phyloP scores from a whole-genome alignment of 2,888 invertebrate genomes.

The Papilio elwesi region DNA sequence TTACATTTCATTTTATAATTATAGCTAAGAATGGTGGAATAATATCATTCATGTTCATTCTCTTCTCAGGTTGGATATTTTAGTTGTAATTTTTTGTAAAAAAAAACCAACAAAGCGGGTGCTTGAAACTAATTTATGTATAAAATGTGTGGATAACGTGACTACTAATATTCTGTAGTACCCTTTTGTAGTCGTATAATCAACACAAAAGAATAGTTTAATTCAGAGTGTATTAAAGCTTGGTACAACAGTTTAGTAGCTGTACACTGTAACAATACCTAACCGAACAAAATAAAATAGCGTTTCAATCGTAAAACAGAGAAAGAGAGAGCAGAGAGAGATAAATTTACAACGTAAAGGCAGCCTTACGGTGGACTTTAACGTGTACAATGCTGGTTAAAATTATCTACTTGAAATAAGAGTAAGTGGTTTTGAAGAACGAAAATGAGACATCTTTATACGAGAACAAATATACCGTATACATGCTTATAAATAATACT shows the following conservation, averaged over 20 bases:
- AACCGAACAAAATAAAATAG: slow-evolving; percentile 25
- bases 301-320: slow-evolving; percentile 27
- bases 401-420: slow-evolving; percentile 7
- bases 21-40: too few relatives aligned
- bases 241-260: not conserved
- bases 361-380: slow-evolving; percentile 6
- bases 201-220: not conserved
- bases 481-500: too few relatives aligned
- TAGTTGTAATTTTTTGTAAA: too few relatives aligned
- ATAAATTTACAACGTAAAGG: slow-evolving; percentile 18
- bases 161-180: too few relatives aligned
- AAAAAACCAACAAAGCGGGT: too few relatives aligned
- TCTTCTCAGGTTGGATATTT: too few relatives aligned
- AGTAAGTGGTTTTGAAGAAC: not conserved
- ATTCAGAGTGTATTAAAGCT: not conserved
- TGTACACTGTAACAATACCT: slow-evolving; percentile 17
- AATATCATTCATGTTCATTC: too few relatives aligned
- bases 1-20: too few relatives aligned
- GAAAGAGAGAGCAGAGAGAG: slow-evolving; percentile 14
- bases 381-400: slow-evolving; percentile 21
- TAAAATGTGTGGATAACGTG: too few relatives aligned
- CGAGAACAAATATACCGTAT: not conserved
- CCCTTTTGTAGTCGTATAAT: too few relatives aligned
- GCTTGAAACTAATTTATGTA: too few relatives aligned
- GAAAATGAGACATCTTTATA: not conserved